These are phyloP conservation scores for Xerus inauris DNA, from an alignment of 2,113 vertebrate species.

Conservation along the genomic window DNA sequence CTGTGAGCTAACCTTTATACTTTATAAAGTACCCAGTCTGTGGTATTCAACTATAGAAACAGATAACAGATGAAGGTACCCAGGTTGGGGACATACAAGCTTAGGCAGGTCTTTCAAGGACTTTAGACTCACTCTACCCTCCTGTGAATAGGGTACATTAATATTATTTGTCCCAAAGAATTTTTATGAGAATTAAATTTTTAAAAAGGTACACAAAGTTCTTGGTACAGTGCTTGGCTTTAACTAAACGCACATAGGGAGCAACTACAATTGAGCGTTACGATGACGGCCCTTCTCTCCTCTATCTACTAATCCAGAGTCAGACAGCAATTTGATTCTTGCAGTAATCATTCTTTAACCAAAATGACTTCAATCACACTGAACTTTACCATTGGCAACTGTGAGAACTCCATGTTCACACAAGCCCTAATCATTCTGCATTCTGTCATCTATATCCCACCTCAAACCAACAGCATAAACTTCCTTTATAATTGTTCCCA, in stretches of 20 bases:
- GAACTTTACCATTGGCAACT: neutral
- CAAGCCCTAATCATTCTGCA: neutral
- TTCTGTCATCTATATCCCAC: neutral
- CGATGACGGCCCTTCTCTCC: neutral
- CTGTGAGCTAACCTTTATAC: neutral
- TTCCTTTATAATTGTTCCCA: neutral
- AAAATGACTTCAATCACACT: accelerated
- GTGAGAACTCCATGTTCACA: neutral
- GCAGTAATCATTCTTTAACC: neutral
- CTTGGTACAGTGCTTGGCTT: neutral
- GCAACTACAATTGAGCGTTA: neutral
- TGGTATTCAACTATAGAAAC: neutral
- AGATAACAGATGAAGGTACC: neutral
- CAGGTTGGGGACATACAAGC: neutral
- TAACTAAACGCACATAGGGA: neutral
- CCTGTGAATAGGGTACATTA: neutral
- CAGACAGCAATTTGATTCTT: neutral
- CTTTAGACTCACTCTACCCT: neutral
- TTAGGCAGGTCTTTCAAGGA: neutral
- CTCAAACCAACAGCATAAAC: neutral
- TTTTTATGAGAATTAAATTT: neutral
- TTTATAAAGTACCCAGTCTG: neutral
- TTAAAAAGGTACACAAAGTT: neutral
- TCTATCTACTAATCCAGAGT: neutral
- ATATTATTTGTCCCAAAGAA: neutral